Conservation (phyloP, 2,113 vertebrate species). For the Otis tarda region DNA sequence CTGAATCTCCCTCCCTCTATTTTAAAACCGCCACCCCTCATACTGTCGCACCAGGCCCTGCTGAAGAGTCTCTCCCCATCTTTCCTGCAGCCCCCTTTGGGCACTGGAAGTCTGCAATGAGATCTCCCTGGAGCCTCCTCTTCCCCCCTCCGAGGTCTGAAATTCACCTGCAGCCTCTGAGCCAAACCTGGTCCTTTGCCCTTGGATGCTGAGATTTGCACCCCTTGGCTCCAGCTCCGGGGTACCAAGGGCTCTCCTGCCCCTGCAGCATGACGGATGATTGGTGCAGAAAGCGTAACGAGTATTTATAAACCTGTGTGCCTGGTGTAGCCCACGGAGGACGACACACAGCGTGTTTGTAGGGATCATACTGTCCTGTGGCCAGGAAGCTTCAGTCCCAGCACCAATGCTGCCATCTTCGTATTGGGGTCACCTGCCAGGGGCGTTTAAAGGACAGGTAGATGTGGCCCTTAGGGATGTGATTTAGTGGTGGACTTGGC, state of each 20-base stretch:
- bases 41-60: no score
- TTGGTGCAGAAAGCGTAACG: accelerated
- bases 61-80: no score
- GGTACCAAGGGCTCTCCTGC: not conserved
- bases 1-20: no score
- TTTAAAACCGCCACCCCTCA: no score
- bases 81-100: no score
- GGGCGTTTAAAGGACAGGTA: accelerated
- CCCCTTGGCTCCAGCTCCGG: accelerated
- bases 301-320: accelerated
- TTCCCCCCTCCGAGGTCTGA: not conserved
- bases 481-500: not conserved
- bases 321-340: not conserved
- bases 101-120: no score
- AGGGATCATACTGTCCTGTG: not conserved
- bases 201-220: not conserved
- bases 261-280: accelerated
- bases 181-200: accelerated
- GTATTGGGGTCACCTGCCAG: not conserved
- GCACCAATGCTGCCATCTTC: not conserved
- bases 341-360: accelerated
- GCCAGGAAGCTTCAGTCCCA: not conserved
- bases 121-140: no score
- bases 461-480: no score
- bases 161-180: not conserved